Evolutionary conservation across 2,888 invertebrate genomes (phyloP).

Genomic region (Epiblema foenella): DNA sequence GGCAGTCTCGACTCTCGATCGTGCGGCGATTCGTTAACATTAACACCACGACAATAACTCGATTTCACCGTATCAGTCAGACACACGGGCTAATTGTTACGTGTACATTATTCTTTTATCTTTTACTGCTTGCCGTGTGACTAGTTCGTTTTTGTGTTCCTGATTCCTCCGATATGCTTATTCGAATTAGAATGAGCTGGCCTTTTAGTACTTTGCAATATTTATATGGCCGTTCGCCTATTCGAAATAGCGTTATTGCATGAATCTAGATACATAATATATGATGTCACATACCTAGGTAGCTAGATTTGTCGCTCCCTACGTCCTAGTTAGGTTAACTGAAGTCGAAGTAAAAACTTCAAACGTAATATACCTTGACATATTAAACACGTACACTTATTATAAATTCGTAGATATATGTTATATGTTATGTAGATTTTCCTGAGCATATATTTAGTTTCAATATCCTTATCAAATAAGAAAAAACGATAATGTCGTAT

Average conservation of each 20-base stretch:
- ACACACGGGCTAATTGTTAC: conserved; percentile 59
- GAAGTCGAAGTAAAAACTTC: no score
- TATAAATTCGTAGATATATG: not conserved
- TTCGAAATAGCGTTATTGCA: not conserved
- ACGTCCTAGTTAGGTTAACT: not conserved
- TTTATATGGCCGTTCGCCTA: conserved; percentile 1
- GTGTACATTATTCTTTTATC: conserved; percentile 47
- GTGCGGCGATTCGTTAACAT: conserved; percentile 33
- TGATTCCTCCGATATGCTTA: conserved; percentile 1
- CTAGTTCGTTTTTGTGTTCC: conserved; percentile 7
- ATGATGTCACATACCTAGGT: not conserved
- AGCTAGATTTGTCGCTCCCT: not conserved
- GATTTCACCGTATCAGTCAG: conserved; percentile 55
- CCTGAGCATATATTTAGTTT: not conserved
- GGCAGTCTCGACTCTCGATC: conserved; percentile 16
- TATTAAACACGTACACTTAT: no score
- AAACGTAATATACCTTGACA: no score
- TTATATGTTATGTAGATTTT: not conserved
- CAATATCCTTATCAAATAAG: no score
- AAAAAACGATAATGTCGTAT: not conserved
- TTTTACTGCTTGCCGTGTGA: conserved; percentile 9
- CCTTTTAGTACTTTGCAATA: not conserved
- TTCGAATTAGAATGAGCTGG: not conserved
- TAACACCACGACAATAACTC: conserved; percentile 52
- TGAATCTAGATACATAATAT: conserved; percentile 1